A percentile compares a stretch with the other conserved stretches of the same genome.
These are phyloP conservation scores for Xerus inauris DNA, from an alignment of 2,113 vertebrate genomes.

Conservation along the genomic window DNA sequence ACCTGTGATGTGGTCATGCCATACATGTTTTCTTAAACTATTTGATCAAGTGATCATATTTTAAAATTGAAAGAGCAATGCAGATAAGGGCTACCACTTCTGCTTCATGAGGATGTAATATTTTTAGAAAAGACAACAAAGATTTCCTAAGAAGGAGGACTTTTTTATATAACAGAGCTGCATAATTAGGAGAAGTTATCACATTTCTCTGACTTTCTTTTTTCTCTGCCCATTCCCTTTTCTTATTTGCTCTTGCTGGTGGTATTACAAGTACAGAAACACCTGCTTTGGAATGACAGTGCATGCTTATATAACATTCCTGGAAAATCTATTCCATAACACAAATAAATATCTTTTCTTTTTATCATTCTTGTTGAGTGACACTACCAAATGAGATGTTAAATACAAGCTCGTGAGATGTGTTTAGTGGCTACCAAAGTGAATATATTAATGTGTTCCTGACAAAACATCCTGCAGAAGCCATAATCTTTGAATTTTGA, in stretches of 20 bases:
- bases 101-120: not conserved
- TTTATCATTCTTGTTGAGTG: slow-evolving; percentile 72
- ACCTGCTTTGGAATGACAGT: not conserved
- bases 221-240: not conserved
- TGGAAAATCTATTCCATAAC: not conserved
- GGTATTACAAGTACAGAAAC: not conserved
- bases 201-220: not conserved
- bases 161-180: not conserved
- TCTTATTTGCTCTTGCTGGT: not conserved
- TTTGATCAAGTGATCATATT: not conserved
- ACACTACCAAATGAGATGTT: slow-evolving; percentile 79
- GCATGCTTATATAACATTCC: not conserved
- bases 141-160: not conserved
- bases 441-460: slow-evolving; percentile 83
- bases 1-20: not conserved
- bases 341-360: slow-evolving; percentile 71
- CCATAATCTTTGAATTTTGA: slow-evolving; percentile 84
- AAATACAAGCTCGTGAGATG: slow-evolving; percentile 73
- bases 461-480: slow-evolving; percentile 78
- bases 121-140: slow-evolving; percentile 15
- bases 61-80: not conserved
- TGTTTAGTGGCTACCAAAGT: slow-evolving; percentile 74
- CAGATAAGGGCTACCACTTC: not conserved
- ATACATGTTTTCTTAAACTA: not conserved
- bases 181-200: not conserved